These are phyloP conservation scores for Chymomyza costata DNA, from an alignment of 1,140 invertebrate genomes.

Conservation along the genomic window DNA sequence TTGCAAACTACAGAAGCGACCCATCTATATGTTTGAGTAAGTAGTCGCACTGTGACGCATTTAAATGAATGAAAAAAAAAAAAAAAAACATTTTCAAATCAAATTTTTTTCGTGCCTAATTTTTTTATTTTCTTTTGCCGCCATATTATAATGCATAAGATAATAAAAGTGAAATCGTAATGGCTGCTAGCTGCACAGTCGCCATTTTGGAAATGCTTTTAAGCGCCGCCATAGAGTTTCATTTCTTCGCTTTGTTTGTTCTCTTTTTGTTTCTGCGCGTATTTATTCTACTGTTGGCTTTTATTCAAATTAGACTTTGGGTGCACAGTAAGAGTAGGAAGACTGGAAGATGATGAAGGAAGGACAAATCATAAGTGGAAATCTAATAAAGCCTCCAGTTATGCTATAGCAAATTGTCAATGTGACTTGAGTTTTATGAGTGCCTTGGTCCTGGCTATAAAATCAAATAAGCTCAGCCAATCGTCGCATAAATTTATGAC, in stretches of 20 bases:
- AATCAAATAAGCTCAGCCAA: slow-evolving; percentile 66
- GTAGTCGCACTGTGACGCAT: slow-evolving; percentile 21
- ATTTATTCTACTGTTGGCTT: too few relatives aligned
- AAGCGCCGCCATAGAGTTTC: too few relatives aligned
- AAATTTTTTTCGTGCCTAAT: slow-evolving; percentile 30
- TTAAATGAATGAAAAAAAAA: slow-evolving; percentile 33
- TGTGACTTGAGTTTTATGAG: slow-evolving; percentile 9
- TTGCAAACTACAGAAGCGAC: too few relatives aligned
- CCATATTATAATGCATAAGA: too few relatives aligned
- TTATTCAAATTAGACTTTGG: slow-evolving; percentile 20
- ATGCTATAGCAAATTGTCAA: neutral
- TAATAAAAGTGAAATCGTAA: too few relatives aligned
- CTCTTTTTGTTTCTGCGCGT: too few relatives aligned
- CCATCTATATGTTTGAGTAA: neutral
- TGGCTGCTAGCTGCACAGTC: too few relatives aligned
- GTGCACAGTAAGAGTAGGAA: too few relatives aligned
- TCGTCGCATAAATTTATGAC: slow-evolving; percentile 63
- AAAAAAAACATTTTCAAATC: slow-evolving; percentile 35
- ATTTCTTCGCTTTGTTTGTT: too few relatives aligned
- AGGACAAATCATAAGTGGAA: slow-evolving; percentile 39
- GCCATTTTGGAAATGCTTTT: too few relatives aligned
- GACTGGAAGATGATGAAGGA: too few relatives aligned
- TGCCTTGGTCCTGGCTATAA: slow-evolving; percentile 29
- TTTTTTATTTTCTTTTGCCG: neutral
- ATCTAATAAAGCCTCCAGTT: slow-evolving; percentile 44